Base-by-base conservation (phyloP, 35 echinoderm and acorn worm genomes). In the Apostichopus californicus region DNA sequence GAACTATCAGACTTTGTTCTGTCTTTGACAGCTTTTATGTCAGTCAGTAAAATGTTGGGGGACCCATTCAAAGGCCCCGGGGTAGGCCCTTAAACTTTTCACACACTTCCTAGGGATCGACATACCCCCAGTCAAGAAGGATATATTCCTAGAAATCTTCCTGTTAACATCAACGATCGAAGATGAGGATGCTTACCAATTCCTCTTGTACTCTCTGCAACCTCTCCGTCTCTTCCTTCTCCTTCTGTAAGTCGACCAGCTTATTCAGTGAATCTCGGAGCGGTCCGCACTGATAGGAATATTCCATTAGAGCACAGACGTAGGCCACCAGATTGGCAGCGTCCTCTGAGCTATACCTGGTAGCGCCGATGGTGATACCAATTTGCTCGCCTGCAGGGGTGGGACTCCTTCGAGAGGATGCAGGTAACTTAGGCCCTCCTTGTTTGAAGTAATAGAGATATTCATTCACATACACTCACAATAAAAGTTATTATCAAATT, bases 321-420 rank as follows among this genome's bases (percentile, higher is more conserved):
- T 96, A 99, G 21, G 97, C 97, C 23, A 96, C 97, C 17, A 99
- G 82, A 53, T 92, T 96, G 60, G 95, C 97, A 11, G 97, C 95
- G 90, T 99, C 97, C 77, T 99, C 97, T 57, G 97, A 99, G 90
- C 97, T 99, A 70, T 96, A 99, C 78, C 97, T 95, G 20, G 95
- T 96, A 5, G 97, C 95, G 59, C 93, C 95, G 3, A 99, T 99
- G 66, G 97, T 99, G 73, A 99, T 99, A 79, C 95, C 95, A 55
- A 78, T 52, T 8, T 72, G 89, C 1, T 94, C 77, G 54, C 94
- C 97, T 8, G 80, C 68, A 6, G 92, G 90, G 21, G 95, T 91
- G 20, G 97, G 95, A 75, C 91, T 93, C 15, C 95, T 90, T 5
- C 97, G 91, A 5, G 87, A 82, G 9, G 95, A 99, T 77, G 95